A percentile compares a stretch with the other conserved stretches of the same genome.
Evolutionary conservation across 1,140 invertebrate genomes (phyloP).

Genomic region (Araneus ventricosus): DNA sequence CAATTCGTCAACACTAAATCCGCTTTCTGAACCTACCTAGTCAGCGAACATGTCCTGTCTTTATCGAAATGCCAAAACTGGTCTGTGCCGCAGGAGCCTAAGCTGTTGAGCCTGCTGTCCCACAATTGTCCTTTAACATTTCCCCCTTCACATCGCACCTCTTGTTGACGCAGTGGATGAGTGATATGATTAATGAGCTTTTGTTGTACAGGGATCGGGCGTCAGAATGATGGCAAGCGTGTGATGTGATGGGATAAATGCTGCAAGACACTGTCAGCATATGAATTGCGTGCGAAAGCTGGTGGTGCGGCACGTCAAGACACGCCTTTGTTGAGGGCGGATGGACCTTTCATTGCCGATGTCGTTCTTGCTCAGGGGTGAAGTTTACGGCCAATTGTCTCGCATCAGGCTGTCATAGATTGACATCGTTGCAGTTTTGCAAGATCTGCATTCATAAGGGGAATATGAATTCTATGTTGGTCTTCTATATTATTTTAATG

Average conservation of each 20-base stretch:
- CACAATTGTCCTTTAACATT: constrained; percentile 20
- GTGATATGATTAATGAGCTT: constrained; percentile 70
- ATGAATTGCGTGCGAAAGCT: constrained; percentile 30
- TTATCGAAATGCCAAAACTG: too few species aligned
- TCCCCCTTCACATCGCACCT: neutral
- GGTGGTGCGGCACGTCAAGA: constrained; percentile 24
- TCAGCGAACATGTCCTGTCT: too few species aligned
- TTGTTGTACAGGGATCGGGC: constrained; percentile 44
- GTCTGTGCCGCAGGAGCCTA: too few species aligned
- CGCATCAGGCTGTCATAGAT: neutral
- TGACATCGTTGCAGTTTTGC: neutral
- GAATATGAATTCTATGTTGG: neutral
- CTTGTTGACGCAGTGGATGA: constrained; percentile 19
- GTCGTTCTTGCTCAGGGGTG: neutral
- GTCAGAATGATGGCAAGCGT: constrained; percentile 49
- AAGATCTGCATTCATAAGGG: neutral
- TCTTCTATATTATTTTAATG: too few species aligned
- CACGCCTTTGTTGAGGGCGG: constrained; percentile 38
- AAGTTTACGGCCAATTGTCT: neutral
- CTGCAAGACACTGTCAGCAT: constrained; percentile 17
- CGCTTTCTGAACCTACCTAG: too few species aligned
- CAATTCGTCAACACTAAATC: too few species aligned
- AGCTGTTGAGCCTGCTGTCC: neutral
- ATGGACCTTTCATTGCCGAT: constrained; percentile 48
- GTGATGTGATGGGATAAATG: constrained; percentile 52